Evolutionary conservation across 2,797 vertebrate species (phyloP).

Genomic region (Cheirogaleus major): DNA sequence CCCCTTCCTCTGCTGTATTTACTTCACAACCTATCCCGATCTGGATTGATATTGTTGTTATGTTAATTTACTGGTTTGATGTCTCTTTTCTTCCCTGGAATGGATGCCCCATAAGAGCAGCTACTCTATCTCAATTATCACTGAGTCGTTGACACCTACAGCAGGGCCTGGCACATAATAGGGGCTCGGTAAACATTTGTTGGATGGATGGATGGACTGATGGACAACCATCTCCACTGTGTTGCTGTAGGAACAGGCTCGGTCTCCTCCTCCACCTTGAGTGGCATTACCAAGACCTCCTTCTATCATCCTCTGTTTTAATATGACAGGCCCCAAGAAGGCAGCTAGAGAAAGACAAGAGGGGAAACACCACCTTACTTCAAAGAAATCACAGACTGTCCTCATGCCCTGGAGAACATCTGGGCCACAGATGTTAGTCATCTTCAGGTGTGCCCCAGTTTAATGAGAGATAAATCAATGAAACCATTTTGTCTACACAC

Average conservation of each 20-base stretch:
- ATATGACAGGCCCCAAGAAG: not conserved
- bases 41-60: too few relatives aligned
- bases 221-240: not conserved
- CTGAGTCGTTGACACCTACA: not conserved
- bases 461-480: not conserved
- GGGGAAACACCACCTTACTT: not conserved
- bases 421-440: not conserved
- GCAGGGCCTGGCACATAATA: not conserved
- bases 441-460: not conserved
- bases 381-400: not conserved
- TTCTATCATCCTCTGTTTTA: not conserved
- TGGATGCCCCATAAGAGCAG: not conserved
- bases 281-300: not conserved
- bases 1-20: not conserved
- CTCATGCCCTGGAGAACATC: not conserved
- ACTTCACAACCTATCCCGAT: not conserved
- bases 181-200: not conserved
- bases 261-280: not conserved
- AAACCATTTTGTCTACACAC: not conserved
- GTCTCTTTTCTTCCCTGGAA: not conserved
- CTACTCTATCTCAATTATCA: not conserved
- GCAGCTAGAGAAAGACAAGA: not conserved
- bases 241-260: not conserved
- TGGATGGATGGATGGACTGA: not conserved
- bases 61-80: not conserved